Evolutionary conservation across 2,113 vertebrate genomes (phyloP), one percentile per base, ranked within the genome.

Genomic region (Serilophus lunatus): DNA sequence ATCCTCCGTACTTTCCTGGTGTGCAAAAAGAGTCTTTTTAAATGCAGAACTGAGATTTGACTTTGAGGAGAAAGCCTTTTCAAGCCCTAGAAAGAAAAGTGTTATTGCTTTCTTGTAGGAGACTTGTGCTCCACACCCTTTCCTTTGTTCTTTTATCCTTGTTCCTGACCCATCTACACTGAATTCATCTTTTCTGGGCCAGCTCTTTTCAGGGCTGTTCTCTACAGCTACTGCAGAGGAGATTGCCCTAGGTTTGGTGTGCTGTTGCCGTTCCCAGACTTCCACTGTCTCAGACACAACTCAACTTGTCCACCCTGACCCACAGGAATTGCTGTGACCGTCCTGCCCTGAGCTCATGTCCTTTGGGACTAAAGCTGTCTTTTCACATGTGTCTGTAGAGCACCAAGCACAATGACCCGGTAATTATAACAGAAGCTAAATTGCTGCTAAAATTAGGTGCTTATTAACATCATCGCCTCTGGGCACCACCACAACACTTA

Each of bases 371-470:
- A 20, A 47, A 42, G 31, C 35, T 94, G 64, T 40, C 86, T 84
- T 83, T 80, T 64, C 64, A 47, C 38, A 18, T 36, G 29, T 78
- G 29, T 81, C 85, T 86, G 51, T 20, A 70, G 38, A 90, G 68
- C 85, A 94, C 71, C 86, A 25, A 88, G 68, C 79, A 92, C 76
- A 36, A 45, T 1, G 51, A 92, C 92, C 91, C 82, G 86, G 64
- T 95, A 96, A 96, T 95, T 96, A 91, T 88, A 81, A 90, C 51
- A 94, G 86, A 47, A 94, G 33, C 51, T 92, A 92, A 93, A 94
- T 97, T 91, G 84, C 91, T 81, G 76, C 91, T 97, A 94, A 97
- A 97, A 96, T 96, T 96, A 96, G 92, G 77, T 84, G 86, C 88
- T 93, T 94, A 95, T 96, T 97, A 96, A 91, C 94, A 78, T 78